Evolutionary conservation across 2,888 invertebrate species (phyloP).

Genomic region (Cryptocephalus moraei): DNA sequence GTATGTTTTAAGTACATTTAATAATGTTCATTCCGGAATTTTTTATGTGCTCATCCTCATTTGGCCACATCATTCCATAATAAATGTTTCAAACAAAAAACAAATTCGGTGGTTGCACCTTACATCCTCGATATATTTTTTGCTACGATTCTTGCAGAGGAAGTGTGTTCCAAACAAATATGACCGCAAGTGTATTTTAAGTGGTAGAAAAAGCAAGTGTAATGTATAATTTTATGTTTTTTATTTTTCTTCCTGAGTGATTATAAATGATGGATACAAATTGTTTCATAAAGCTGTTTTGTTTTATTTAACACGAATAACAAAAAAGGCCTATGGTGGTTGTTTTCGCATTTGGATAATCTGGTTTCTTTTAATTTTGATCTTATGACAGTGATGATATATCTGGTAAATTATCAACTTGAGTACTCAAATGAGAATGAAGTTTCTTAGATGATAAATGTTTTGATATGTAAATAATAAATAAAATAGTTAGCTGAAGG

Average conservation of each 20-base stretch:
- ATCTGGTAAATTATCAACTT: too few species aligned
- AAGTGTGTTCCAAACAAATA: background rate
- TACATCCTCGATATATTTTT: conserved; percentile 29
- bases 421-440: too few species aligned
- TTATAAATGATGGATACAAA: conserved; percentile 38
- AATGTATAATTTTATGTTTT: too few species aligned
- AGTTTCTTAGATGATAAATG: too few species aligned
- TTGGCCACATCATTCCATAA: conserved; percentile 32
- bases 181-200: background rate
- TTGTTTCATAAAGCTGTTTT: conserved; percentile 35
- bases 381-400: too few species aligned
- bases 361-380: too few species aligned
- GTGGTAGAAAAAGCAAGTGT: background rate
- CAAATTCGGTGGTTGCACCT: conserved; percentile 15
- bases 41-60: conserved; percentile 3
- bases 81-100: conserved; percentile 12
- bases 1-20: too few species aligned
- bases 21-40: conserved; percentile 1
- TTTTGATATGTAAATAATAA: too few species aligned
- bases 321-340: too few species aligned
- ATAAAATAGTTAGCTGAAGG: too few species aligned
- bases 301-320: conserved; percentile 21
- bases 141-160: conserved; percentile 20
- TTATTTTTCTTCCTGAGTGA: conserved; percentile 28
- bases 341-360: too few species aligned